A percentile compares a stretch with the other conserved stretches of the same genome.
Conservation (phyloP, 2,113 vertebrate species). For the Phalacrocorax pelagicus region DNA sequence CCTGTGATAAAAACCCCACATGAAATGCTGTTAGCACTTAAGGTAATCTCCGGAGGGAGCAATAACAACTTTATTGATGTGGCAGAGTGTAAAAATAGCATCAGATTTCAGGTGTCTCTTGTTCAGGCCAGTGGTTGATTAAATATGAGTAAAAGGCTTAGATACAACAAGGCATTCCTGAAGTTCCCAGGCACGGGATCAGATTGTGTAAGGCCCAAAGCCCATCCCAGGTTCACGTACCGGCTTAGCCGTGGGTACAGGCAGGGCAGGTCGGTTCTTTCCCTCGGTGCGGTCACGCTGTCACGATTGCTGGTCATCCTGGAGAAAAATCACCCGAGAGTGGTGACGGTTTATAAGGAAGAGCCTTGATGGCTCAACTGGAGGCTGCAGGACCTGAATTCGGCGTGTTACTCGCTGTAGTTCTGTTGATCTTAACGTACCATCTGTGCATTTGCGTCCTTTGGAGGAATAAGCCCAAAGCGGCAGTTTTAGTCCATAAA, state of each 20-base stretch:
- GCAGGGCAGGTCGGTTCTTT: neutral
- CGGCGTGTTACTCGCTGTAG: neutral
- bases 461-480: rapidly evolving
- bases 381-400: neutral
- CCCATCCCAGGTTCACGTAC: neutral
- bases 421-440: neutral
- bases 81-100: neutral
- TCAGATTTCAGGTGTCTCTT: neutral
- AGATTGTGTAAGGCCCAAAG: neutral
- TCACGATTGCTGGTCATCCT: neutral
- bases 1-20: neutral
- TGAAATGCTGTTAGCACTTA: neutral
- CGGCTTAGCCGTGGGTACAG: rapidly evolving
- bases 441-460: rapidly evolving
- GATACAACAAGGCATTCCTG: neutral
- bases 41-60: neutral
- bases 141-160: neutral
- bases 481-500: rapidly evolving
- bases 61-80: neutral
- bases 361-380: rapidly evolving
- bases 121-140: neutral
- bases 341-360: rapidly evolving
- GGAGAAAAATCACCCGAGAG: neutral
- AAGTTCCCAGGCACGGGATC: neutral
- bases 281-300: rapidly evolving